Evolutionary conservation across 2,113 vertebrate species (phyloP).

Genomic region (Uria lomvia): DNA sequence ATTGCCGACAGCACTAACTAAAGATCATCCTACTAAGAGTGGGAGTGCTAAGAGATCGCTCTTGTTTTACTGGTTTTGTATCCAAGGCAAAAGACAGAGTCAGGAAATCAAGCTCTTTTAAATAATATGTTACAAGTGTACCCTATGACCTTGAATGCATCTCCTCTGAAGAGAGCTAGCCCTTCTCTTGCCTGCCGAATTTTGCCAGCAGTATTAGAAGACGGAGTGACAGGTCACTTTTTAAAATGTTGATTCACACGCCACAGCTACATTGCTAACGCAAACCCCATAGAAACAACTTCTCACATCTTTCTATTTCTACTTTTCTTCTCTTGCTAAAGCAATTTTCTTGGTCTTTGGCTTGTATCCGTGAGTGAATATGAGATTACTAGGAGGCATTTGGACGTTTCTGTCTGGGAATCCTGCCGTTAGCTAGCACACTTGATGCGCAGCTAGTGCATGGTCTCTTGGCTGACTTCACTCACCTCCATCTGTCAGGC

Average conservation of each 20-base stretch:
- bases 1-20: constrained; percentile 20
- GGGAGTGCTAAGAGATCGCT: not conserved
- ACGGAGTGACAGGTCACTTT: not conserved
- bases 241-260: not conserved
- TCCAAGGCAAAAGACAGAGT: not conserved
- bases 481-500: constrained; percentile 65
- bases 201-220: not conserved
- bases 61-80: not conserved
- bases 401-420: constrained; percentile 55
- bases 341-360: not conserved
- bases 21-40: constrained; percentile 5
- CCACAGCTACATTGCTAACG: not conserved
- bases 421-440: constrained; percentile 51
- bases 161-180: not conserved
- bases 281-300: not conserved
- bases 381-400: constrained; percentile 31
- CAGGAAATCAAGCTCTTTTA: not conserved
- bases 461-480: constrained; percentile 59
- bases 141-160: not conserved
- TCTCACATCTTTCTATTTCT: not conserved
- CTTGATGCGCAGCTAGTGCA: constrained; percentile 21
- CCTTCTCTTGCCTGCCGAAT: not conserved
- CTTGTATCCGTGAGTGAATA: not conserved
- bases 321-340: not conserved
- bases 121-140: not conserved